Base-by-base conservation (phyloP, 2,113 vertebrate species). In the Turdus rufiventris region DNA sequence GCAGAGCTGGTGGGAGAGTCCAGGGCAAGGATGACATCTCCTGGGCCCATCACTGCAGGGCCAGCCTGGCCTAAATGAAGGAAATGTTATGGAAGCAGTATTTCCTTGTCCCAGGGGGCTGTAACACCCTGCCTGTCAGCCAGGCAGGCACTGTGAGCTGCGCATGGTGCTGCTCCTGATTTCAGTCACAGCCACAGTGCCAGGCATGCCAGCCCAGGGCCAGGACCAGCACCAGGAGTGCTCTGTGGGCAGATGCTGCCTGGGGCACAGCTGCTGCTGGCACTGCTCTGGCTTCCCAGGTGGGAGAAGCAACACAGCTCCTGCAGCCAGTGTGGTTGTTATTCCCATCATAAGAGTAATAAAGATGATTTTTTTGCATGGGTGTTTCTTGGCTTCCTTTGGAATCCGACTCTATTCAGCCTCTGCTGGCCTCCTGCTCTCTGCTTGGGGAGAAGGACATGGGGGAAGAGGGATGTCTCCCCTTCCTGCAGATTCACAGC, bases 381-480 rank as follows among this genome's bases (percentile, higher is more conserved):
- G 36, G 8, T 74, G 89, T 70, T 77, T 77, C 56, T 40, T 91
- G 65, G 33, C 60, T 26, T 87, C 38, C 51, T 89, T 92, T 31
- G 17, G 34, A 51, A 24, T 36, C 10, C 36, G 34, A 56, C 20
- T 51, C 73, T 53, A 8, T 50, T 75, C 7, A 38, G 50, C 17
- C 36, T 60, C 17, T 53, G 26, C 57, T 33, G 33, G 29, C 4
- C 10, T 79, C 16, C 57, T 40, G 57, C 57, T 88, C 24, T 19
- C 50, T 57, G 24, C 42, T 4, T 13, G 4, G 4, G 18, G 9
- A 25, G 9, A 21, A 28, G 42, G 12, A 50, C 6, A 5, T 1
- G 8, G n/a, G 42, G 8, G 1, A 3, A 2, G 0, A 9, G 12
- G 11, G 16, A 0, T 29, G 36, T 40, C 34, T 47, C 23, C 19